Percentiles rank a stretch among this genome's conserved stretches.
Conservation (phyloP, 2,888 invertebrate genomes). For the Fragum fragum region DNA sequence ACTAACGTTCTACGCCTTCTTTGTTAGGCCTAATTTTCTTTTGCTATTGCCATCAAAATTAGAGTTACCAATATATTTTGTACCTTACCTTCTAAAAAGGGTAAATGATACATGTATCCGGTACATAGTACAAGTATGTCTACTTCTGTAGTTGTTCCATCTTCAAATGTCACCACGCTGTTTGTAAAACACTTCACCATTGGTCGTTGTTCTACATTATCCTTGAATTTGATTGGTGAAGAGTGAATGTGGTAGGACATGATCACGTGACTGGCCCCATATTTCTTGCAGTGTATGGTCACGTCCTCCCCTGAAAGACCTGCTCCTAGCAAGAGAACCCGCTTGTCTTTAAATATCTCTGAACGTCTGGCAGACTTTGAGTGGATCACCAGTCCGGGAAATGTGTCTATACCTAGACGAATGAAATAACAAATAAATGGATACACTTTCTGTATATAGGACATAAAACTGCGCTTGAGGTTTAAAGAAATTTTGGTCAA, state of each 20-base stretch:
- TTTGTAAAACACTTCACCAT: slow-evolving; percentile 23
- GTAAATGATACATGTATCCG: slow-evolving; percentile 39
- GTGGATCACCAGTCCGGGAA: slow-evolving; percentile 33
- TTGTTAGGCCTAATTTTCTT: too few species aligned
- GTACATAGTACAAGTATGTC: slow-evolving; percentile 52
- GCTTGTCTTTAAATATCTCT: slow-evolving; percentile 27
- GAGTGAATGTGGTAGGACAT: slow-evolving; percentile 16
- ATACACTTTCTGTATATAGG: too few species aligned
- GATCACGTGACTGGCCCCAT: slow-evolving; percentile 33
- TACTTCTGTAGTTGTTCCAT: slow-evolving; percentile 34
- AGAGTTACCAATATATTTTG: too few species aligned
- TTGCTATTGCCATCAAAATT: too few species aligned
- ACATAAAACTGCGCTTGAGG: too few species aligned
- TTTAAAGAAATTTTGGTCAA: too few species aligned
- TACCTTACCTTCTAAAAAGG: slow-evolving; percentile 31
- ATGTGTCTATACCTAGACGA: slow-evolving; percentile 18
- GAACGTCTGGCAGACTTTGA: slow-evolving; percentile 43
- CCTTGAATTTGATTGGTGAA: slow-evolving; percentile 37
- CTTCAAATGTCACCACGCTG: slow-evolving; percentile 39
- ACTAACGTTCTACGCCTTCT: too few species aligned
- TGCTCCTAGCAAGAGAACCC: slow-evolving; percentile 37
- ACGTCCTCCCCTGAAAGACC: slow-evolving; percentile 48
- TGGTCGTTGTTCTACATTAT: slow-evolving; percentile 37
- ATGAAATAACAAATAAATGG: too few species aligned
- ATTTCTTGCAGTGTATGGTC: slow-evolving; percentile 34